phyloP scores from a whole-genome alignment of 2,888 invertebrate genomes.

The Balanococcus diminutus region DNA sequence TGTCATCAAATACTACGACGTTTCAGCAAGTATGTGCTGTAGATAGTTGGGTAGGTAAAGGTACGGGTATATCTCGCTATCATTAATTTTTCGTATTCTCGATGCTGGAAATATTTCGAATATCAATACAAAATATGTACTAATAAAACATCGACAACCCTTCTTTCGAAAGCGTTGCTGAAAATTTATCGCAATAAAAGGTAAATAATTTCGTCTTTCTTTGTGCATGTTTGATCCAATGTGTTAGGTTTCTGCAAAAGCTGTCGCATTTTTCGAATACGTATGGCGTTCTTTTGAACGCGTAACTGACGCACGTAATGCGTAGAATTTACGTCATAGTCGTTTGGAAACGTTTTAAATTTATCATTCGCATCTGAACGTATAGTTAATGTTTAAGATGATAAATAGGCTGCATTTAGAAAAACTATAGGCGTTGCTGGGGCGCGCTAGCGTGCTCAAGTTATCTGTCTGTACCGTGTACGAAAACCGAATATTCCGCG shows the following conservation, averaged over 20 bases:
- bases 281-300: neutral
- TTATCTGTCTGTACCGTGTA: neutral
- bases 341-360: neutral
- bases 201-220: neutral
- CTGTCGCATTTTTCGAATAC: neutral
- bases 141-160: neutral
- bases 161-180: neutral
- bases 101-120: neutral
- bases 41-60: too few relatives aligned
- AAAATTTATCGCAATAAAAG: neutral
- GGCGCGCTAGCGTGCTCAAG: neutral
- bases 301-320: neutral
- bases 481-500: neutral
- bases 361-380: slow-evolving; percentile 2
- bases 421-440: neutral
- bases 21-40: too few relatives aligned
- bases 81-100: neutral
- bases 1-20: too few relatives aligned
- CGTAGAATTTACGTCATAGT: neutral
- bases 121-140: neutral
- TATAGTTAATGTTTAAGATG: slow-evolving; percentile 15
- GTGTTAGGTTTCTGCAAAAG: neutral
- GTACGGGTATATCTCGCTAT: too few relatives aligned
- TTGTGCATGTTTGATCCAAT: neutral
- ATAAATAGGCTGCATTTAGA: slow-evolving; percentile 7